phyloP scores from a whole-genome alignment of 2,113 vertebrate genomes.

The Callorhinus ursinus region DNA sequence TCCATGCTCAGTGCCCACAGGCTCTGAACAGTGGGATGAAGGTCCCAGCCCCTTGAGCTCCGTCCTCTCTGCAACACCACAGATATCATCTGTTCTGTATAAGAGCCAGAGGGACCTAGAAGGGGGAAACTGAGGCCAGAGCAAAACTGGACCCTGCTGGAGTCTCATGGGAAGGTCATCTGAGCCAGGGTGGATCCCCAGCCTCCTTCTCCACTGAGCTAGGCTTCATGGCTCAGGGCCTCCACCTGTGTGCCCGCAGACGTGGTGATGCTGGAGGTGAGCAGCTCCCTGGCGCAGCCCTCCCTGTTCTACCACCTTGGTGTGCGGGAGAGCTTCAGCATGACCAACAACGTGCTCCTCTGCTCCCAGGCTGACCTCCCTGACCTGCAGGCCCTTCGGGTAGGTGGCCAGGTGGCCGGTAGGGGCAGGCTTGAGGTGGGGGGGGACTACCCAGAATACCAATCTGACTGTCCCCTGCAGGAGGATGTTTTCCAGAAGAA shows the following conservation, averaged over 20 bases:
- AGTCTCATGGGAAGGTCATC: not conserved
- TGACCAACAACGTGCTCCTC: constrained; percentile 94
- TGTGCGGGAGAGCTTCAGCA: constrained; percentile 94
- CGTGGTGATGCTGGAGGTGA: constrained; percentile 94
- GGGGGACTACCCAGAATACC: not conserved
- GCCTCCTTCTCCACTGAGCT: not conserved
- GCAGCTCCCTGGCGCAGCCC: constrained; percentile 90
- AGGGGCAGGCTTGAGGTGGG: not conserved
- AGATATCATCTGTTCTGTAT: not conserved
- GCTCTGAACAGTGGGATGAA: not conserved
- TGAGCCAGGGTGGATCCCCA: not conserved
- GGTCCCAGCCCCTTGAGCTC: not conserved
- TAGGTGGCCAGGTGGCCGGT: constrained; percentile 72
- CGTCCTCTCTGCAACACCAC: not conserved
- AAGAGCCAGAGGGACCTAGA: not conserved
- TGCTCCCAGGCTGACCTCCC: constrained; percentile 89
- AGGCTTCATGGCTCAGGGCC: not conserved
- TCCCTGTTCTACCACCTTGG: constrained; percentile 95
- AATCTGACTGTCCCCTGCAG: constrained; percentile 68
- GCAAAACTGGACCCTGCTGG: not conserved
- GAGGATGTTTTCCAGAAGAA: constrained; percentile 86
- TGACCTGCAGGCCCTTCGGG: constrained; percentile 90
- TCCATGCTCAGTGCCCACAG: not conserved
- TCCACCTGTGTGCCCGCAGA: constrained; percentile 83
- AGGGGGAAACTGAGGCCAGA: not conserved